Evolutionary conservation across 2,888 invertebrate species (phyloP), one percentile per base, ranked within the genome.

Genomic region (Micoletzkya japonica): DNA sequence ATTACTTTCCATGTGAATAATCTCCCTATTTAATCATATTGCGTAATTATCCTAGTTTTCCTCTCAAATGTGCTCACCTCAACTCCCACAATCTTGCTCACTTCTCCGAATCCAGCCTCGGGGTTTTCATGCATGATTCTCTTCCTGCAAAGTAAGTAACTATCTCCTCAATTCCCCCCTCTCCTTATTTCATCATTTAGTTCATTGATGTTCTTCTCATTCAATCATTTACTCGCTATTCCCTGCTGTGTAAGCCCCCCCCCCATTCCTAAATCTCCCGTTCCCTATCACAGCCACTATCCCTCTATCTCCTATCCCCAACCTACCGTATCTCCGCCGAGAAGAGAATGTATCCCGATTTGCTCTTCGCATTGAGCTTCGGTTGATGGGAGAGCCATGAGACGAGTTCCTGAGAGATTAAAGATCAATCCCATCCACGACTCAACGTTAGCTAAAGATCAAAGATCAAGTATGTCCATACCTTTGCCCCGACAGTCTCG

Each of bases 331-430:
- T 92, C 88, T 98, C 97, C 85, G 95, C 93, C 54, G 97, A 95
- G 88, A 95, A 98, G 73, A 98, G 89, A 80, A 98, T 97, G 89
- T 98, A 98, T 10, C 97, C 97, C 73, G 95, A 96, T 70, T 86
- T 86, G 68, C 82, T 82, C 60, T 86, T 85, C 50, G 82, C 76
- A 39, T 82, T 81, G 59, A 83, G 71, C 69, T 84, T 84, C 28
- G 83, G 83, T 71, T 84, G 84, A 32, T 71, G 56, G 14, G 81
- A 77, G 28, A 83, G 75, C 83, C 84, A 83, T 36, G 75, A 50
- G n/a, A 52, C 67, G 39, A 69, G 57, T 24, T 69, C 72, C 74
- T 70, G 52, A n/a, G 59, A 24, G 50, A 14, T n/a, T n/a, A n/a
- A n/a, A n/a, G n/a, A n/a, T n/a, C n/a, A n/a, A n/a, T n/a, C n/a